Conservation (phyloP, 2,113 vertebrate genomes). For the Austrofundulus limnaeus region DNA sequence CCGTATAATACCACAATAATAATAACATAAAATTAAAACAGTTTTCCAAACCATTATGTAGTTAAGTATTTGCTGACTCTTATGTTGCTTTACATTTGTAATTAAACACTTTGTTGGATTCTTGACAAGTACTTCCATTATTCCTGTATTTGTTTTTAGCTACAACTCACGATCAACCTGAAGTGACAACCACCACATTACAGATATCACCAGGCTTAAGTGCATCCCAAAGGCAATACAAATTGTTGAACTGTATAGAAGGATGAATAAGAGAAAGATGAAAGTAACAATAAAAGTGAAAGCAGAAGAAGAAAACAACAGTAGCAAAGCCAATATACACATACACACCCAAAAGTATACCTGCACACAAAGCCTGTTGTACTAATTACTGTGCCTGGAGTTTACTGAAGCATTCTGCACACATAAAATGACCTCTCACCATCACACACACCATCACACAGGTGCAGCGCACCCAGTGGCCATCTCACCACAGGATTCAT, state of each 20-base stretch:
- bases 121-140: too few species aligned
- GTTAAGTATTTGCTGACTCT: too few species aligned
- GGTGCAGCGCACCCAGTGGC: constrained; percentile 7
- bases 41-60: too few species aligned
- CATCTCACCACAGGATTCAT: constrained; percentile 27
- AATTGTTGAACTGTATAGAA: background rate
- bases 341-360: constrained; percentile 3
- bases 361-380: constrained; percentile 9
- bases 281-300: constrained; percentile 15
- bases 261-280: constrained; percentile 21
- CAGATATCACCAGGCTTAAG: too few species aligned
- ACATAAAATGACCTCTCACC: constrained; percentile 25
- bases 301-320: constrained; percentile 20
- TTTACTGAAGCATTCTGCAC: constrained; percentile 32
- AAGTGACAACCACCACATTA: too few species aligned
- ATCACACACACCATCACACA: background rate
- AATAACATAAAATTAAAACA: too few species aligned
- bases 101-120: too few species aligned
- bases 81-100: too few species aligned
- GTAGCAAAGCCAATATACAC: constrained; percentile 6
- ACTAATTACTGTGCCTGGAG: constrained; percentile 36
- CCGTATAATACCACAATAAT: too few species aligned
- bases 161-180: too few species aligned
- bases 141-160: too few species aligned
- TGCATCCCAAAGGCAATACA: too few species aligned